Evolutionary conservation across 2,113 vertebrate species (phyloP), one percentile per base, ranked within the genome.

Genomic region (Tauraco erythrolophus): DNA sequence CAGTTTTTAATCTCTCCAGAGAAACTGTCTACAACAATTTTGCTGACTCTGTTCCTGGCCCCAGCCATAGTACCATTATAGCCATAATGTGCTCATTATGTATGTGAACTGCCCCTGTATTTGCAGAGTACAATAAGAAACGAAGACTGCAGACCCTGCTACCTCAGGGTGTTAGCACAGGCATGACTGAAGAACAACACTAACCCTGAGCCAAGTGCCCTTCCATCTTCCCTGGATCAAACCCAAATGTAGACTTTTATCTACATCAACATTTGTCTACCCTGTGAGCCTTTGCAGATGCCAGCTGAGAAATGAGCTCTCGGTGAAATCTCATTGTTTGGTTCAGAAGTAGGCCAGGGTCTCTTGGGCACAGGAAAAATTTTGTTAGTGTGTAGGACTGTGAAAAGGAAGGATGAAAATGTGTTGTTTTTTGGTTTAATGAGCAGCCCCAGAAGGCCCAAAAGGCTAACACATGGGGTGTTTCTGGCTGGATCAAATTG

Each of bases 61-160:
- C 9, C 62, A 88, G 28, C 22, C 18, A 2, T 3, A 3, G 28
- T 23, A 48, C 3, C 28, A 11, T 7, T 57, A 14, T 51, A 56
- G 56, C 15, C 37, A 22, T 7, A 6, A 27, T 3, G n/a, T 10
- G 30, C 33, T 64, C n/a, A 5, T 4, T 3, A 3, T 5, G 12
- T 14, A 0, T 14, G 39, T 24, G 53, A 79, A 5, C 37, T 75
- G n/a, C 8, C 28, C n/a, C 25, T 45, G 45, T 23, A 10, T 41
- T 33, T 56, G 24, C 39, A 50, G 10, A 9, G n/a, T 9, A 8
- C 50, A 57, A 0, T 5, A 22, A 48, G 53, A 53, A 25, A 35
- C 27, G 14, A 37, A 3, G 25, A 22, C 45, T 46, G 35, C 15
- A 72, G 10, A 17, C 16, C 39, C 24, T 85, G 43, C 21, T 58